phyloP scores from a whole-genome alignment of 2,113 vertebrate species.

The Uropsilus gracilis region DNA sequence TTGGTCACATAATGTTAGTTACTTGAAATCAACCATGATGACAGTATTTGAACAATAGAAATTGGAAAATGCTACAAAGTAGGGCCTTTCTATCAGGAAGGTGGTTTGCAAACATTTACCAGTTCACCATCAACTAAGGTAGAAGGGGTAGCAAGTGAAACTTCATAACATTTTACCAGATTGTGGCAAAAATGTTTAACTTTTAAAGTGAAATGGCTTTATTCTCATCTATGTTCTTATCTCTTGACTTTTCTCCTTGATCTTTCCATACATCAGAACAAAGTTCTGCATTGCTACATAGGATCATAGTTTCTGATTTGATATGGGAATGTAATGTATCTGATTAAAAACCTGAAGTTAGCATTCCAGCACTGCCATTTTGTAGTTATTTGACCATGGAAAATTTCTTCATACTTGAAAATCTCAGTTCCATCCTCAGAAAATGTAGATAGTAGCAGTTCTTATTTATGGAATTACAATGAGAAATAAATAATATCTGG shows the following conservation, averaged over 20 bases:
- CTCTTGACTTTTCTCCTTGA: background rate
- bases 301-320: background rate
- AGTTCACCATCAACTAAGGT: background rate
- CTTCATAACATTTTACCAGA: background rate
- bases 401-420: background rate
- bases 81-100: background rate
- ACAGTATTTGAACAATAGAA: background rate
- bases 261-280: background rate
- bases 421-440: background rate
- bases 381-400: background rate
- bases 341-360: background rate
- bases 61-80: background rate
- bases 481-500: background rate
- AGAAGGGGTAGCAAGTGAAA: background rate
- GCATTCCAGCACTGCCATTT: background rate
- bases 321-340: background rate
- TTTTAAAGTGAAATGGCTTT: background rate
- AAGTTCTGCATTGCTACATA: background rate
- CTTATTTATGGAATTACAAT: background rate
- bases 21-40: background rate
- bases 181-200: background rate
- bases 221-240: constrained; percentile 33
- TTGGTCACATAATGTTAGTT: background rate
- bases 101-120: background rate
- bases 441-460: background rate